phyloP scores from a whole-genome alignment of 2,888 invertebrate genomes.

The Euzophera pinguis region DNA sequence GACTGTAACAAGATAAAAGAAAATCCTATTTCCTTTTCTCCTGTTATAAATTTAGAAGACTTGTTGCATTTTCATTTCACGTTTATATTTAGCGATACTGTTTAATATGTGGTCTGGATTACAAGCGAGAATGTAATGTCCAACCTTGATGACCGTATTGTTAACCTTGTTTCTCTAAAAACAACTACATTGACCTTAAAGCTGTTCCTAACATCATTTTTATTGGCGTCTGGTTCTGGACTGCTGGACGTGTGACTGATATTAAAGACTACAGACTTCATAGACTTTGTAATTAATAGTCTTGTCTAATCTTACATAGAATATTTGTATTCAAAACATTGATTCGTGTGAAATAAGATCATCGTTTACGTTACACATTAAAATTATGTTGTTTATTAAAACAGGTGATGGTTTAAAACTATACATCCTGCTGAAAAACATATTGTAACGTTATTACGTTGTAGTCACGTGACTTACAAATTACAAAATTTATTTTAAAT shows the following conservation, averaged over 20 bases:
- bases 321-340: no score
- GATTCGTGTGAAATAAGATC: no score
- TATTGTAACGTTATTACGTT: no score
- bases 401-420: no score
- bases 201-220: slow-evolving; percentile 36
- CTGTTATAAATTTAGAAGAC: not conserved
- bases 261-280: not conserved
- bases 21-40: not conserved
- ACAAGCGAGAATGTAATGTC: slow-evolving; percentile 46
- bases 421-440: no score
- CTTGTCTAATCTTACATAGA: not conserved
- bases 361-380: no score
- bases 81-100: slow-evolving; percentile 36
- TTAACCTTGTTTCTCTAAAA: slow-evolving; percentile 65
- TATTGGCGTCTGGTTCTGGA: slow-evolving; percentile 28
- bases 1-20: not conserved
- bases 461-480: no score
- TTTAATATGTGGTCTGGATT: slow-evolving; percentile 44
- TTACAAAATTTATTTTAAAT: no score
- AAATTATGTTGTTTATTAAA: no score
- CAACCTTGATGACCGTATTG: slow-evolving; percentile 73
- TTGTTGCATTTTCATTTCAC: not conserved
- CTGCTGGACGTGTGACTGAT: not conserved
- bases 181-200: slow-evolving; percentile 51
- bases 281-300: not conserved